Evolutionary conservation across 2,888 invertebrate species (phyloP), one percentile per base, ranked within the genome.

Genomic region (Amphipoea oculea): DNA sequence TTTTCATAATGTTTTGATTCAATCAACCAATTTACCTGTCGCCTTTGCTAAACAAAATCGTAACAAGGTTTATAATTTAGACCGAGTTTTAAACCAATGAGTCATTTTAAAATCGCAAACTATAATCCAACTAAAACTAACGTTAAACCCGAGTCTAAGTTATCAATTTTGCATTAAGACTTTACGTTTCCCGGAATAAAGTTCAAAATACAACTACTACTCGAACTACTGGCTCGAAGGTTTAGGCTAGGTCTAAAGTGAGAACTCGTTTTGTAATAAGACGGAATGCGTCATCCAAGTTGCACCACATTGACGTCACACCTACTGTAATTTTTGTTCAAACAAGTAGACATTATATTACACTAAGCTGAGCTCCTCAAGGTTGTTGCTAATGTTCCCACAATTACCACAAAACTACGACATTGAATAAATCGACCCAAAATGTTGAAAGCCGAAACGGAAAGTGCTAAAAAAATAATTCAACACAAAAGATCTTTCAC

Each of bases 401-500:
- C 40, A 73, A 70, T 62, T 60, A 6, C 67, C 51, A 48, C 40
- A 54, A 71, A 73, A 67, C 66, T 29, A 63, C 14, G 67, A 54
- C 76, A 84, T 68, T 77, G 71, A 81, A 72, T 23, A 54, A 63
- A 68, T 73, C 62, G 48, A 73, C 12, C 14, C 20, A 69, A 40
- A 62, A 17, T 63, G 17, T 63, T 51, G 57, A 63, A 85, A 78
- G 66, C 60, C 40, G 67, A 73, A 79, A 82, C 62, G 14, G 17
- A 63, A 62, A 68, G 70, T 65, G 62, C 57, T 51, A 78, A 78
- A 77, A 73, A 51, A 76, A 54, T 29, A 60, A 48, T 67, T 76
- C 14, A 45, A 29, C 36, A 48, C 51, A 65, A 65, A 79, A 67
- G 79, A 70, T 74, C 76, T 63, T 77, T 84, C 75, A 87, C 82